These are phyloP conservation scores for Phoebastria nigripes DNA, from an alignment of 2,797 vertebrate species.

Conservation along the genomic window DNA sequence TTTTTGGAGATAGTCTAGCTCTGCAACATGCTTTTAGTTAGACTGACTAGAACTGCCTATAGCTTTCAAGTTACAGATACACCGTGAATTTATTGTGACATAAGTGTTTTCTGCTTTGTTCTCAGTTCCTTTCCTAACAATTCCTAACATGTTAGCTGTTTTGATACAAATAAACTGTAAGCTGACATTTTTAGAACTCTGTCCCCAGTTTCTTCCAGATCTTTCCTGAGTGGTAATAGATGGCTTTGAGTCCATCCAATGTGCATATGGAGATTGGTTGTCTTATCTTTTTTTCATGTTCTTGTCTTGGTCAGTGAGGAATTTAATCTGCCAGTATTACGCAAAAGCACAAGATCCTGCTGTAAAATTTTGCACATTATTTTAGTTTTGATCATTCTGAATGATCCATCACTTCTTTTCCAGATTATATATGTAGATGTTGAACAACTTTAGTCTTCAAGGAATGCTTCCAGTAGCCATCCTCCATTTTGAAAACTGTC, in stretches of 20 bases:
- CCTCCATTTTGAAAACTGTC: neutral
- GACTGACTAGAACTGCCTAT: neutral
- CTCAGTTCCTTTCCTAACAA: neutral
- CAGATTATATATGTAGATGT: neutral
- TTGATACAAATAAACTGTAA: neutral
- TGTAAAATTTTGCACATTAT: neutral
- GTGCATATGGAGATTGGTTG: neutral
- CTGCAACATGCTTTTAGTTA: neutral
- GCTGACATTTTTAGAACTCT: neutral
- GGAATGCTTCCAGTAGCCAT: neutral
- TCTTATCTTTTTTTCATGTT: neutral
- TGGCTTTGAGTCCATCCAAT: neutral
- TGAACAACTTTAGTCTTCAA: neutral
- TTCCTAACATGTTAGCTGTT: neutral
- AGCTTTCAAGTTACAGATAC: neutral
- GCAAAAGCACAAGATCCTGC: neutral
- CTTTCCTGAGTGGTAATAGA: neutral
- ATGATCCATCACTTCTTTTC: neutral
- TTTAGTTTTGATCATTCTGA: neutral
- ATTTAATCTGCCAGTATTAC: neutral
- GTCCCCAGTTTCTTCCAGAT: neutral
- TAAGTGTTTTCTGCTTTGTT: neutral
- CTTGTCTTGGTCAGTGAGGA: neutral
- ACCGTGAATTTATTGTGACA: fast-evolving
- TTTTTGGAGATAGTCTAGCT: neutral